These are phyloP conservation scores for Pseudopodoces humilis DNA, from an alignment of 2,113 vertebrate genomes.

Conservation along the genomic window DNA sequence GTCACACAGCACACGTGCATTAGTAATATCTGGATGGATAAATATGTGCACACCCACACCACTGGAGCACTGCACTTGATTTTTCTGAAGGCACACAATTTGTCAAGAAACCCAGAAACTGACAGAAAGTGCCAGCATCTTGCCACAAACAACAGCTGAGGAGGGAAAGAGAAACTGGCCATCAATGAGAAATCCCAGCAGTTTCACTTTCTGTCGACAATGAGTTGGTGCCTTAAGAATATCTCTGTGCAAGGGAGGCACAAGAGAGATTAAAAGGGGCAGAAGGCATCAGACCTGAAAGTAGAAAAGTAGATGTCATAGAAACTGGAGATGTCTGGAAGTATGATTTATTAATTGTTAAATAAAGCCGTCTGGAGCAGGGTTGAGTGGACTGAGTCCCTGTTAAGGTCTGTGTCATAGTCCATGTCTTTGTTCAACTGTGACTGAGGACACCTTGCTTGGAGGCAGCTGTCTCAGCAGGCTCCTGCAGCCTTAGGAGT, in stretches of 20 bases:
- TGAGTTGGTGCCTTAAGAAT: background rate
- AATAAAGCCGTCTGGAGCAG: background rate
- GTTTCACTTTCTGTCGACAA: background rate
- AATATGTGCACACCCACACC: background rate
- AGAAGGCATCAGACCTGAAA: background rate
- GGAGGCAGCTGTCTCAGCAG: background rate
- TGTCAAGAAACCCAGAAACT: background rate
- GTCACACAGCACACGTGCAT: background rate
- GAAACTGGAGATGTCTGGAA: background rate
- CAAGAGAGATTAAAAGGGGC: background rate
- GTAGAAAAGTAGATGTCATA: background rate
- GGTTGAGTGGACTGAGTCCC: background rate
- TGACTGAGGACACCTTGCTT: background rate
- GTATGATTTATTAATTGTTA: background rate
- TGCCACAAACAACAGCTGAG: background rate
- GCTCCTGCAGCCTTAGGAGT: background rate
- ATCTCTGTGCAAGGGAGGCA: background rate
- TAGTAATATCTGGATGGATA: background rate
- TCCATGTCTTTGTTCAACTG: background rate
- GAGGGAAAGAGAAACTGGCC: background rate
- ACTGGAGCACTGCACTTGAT: background rate
- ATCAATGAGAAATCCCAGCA: background rate
- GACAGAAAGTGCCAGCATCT: background rate
- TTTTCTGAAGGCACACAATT: background rate
- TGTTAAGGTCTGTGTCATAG: background rate